phyloP scores from a whole-genome alignment of 2,113 vertebrate genomes.

The Acrocephalus arundinaceus region DNA sequence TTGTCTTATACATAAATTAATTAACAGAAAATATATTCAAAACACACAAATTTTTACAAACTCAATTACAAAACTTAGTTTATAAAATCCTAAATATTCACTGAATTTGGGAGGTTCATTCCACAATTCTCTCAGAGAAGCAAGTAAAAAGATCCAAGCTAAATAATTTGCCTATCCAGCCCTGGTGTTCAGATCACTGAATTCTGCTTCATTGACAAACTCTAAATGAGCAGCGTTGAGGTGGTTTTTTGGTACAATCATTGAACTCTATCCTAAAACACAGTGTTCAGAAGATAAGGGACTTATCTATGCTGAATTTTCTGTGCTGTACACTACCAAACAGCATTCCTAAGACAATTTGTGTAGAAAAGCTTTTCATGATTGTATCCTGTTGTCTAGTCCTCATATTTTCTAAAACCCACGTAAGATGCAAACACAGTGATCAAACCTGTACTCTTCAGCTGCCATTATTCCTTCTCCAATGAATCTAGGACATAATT shows the following conservation, averaged over 20 bases:
- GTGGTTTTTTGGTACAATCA: neutral
- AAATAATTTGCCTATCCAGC: neutral
- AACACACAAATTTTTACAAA: neutral
- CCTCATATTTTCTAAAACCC: neutral
- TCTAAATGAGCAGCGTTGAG: neutral
- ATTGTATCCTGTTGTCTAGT: no score
- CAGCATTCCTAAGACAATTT: neutral
- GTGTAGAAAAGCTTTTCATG: neutral
- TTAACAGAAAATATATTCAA: neutral
- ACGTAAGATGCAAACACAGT: accelerated
- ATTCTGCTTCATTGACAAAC: neutral
- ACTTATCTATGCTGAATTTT: neutral
- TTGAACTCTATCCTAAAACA: neutral
- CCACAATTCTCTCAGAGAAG: neutral
- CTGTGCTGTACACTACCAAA: neutral
- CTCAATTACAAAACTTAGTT: neutral
- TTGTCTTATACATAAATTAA: neutral
- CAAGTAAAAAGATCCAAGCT: neutral
- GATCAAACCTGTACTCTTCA: neutral
- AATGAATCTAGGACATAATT: neutral
- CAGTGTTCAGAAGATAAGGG: neutral
- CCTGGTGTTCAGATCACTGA: neutral
- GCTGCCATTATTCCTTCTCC: neutral
- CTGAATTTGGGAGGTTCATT: neutral
- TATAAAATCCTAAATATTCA: neutral